Percentiles rank a stretch among this genome's conserved stretches.
Conservation (phyloP, 1,140 invertebrate genomes). For the Euura saliciscinereae region DNA sequence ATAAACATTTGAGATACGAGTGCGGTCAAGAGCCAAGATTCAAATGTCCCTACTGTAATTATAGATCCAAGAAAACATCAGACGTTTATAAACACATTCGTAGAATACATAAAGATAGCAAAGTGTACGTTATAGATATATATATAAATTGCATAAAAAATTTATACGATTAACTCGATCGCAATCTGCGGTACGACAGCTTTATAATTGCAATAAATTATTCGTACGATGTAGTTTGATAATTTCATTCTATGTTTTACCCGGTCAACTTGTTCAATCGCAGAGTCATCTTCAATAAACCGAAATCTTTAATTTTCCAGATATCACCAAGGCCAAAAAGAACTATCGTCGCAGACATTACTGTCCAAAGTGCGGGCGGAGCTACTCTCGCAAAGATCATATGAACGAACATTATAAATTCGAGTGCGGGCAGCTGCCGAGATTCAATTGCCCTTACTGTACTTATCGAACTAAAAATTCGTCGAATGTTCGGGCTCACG, state of each 20-base stretch:
- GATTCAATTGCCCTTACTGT: slow-evolving; percentile 61
- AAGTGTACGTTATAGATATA: slow-evolving; percentile 48
- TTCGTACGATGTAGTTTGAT: no score
- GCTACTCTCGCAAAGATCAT: slow-evolving; percentile 55
- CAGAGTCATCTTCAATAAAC: no score
- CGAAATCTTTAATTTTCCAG: not conserved
- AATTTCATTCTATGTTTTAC: no score
- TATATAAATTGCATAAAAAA: not conserved
- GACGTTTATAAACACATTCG: slow-evolving; percentile 78
- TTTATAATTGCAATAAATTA: no score
- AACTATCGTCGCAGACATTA: not conserved
- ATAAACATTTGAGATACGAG: slow-evolving; percentile 38
- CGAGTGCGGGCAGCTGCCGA: slow-evolving; percentile 63
- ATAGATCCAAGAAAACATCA: slow-evolving; percentile 76
- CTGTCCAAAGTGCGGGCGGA: slow-evolving; percentile 55
- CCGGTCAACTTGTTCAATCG: no score
- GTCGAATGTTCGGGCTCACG: slow-evolving; percentile 48
- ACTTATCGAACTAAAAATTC: slow-evolving; percentile 50
- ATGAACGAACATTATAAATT: slow-evolving; percentile 66
- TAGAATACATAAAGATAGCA: slow-evolving; percentile 71
- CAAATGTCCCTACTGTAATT: slow-evolving; percentile 68
- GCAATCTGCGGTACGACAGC: no score
- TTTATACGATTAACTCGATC: not conserved
- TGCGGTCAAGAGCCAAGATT: slow-evolving; percentile 54
- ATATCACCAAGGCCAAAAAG: not conserved